A percentile compares a stretch with the other conserved stretches of the same genome.
These are phyloP conservation scores for Penaeus chinensis DNA, from an alignment of 1,140 invertebrate species.

Conservation along the genomic window DNA sequence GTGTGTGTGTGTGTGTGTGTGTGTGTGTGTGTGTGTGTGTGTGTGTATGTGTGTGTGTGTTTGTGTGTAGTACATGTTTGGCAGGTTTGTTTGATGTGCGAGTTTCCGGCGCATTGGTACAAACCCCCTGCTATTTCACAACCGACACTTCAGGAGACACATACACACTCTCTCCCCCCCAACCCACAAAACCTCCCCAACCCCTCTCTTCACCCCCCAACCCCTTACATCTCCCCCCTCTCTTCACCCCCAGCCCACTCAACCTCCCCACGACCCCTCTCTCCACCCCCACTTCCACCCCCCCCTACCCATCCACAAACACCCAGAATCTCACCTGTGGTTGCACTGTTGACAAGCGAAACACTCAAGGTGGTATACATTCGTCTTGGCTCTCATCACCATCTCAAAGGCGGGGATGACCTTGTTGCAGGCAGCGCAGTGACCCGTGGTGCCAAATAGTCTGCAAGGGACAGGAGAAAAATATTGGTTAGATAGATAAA, in stretches of 20 bases:
- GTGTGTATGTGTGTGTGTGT: conserved; percentile 20
- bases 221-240: too few species aligned
- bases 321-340: conserved; percentile 79
- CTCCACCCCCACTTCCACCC: too few species aligned
- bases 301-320: too few species aligned
- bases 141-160: too few species aligned
- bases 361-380: conserved; percentile 96
- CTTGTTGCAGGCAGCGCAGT: conserved; percentile 88
- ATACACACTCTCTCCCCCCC: too few species aligned
- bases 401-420: conserved; percentile 96
- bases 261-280: too few species aligned
- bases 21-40: conserved; percentile 13
- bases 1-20: background rate
- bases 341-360: conserved; percentile 97
- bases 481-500: conserved; percentile 33
- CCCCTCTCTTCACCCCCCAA: too few species aligned
- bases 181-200: too few species aligned
- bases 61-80: conserved; percentile 26
- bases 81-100: conserved; percentile 8
- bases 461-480: conserved; percentile 68
- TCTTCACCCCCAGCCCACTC: too few species aligned
- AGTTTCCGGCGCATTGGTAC: background rate
- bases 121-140: too few species aligned
- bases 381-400: conserved; percentile 94
- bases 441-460: conserved; percentile 91